phyloP scores from a whole-genome alignment of 2,113 vertebrate species.

The Macaca nemestrina region DNA sequence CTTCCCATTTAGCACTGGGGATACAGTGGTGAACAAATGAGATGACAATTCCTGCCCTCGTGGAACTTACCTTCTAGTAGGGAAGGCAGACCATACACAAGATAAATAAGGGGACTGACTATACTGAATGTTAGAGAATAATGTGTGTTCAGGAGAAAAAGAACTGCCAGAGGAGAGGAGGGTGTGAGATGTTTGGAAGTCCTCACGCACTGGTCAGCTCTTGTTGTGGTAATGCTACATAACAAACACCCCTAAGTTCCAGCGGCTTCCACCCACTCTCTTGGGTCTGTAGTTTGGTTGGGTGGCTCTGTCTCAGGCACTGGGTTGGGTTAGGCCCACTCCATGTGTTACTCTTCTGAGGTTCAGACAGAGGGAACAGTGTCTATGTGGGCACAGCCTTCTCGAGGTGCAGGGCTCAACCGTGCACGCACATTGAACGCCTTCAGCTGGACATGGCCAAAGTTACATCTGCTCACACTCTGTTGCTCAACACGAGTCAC shows the following conservation, averaged over 20 bases:
- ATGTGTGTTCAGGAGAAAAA: neutral
- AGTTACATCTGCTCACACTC: too few relatives aligned
- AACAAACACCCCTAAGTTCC: neutral
- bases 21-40: neutral
- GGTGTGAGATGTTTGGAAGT: neutral
- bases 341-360: too few relatives aligned
- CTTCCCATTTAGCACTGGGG: neutral
- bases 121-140: neutral
- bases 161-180: neutral
- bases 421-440: rapidly evolving
- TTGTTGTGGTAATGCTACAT: too few relatives aligned
- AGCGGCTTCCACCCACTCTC: neutral
- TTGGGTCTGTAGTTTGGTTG: too few relatives aligned
- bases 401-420: neutral
- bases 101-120: neutral
- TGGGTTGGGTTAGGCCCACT: neutral
- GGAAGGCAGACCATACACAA: neutral
- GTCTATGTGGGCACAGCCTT: neutral
- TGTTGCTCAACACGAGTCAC: too few relatives aligned
- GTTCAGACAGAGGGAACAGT: neutral
- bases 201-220: neutral
- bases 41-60: neutral
- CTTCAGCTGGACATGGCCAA: neutral
- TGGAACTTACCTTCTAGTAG: neutral
- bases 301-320: too few relatives aligned